A percentile compares a stretch with the other conserved stretches of the same genome.
Evolutionary conservation across 2,797 vertebrate species (phyloP).

Genomic region (Bradypodion ventrale): DNA sequence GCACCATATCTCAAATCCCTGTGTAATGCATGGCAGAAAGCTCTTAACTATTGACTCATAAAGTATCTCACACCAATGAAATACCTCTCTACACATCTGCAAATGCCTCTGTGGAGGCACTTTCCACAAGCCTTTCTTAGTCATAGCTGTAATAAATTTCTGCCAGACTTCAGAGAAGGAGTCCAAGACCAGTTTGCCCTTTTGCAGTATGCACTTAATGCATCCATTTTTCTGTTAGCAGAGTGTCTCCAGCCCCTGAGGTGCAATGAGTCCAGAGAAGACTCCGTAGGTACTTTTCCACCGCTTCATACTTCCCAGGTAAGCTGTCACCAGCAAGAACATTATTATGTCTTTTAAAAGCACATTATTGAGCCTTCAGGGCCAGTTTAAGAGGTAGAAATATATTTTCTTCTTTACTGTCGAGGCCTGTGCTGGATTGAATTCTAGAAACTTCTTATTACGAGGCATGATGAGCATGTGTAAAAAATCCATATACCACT

Average conservation of each 20-base stretch:
- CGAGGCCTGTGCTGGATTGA: not conserved
- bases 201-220: not conserved
- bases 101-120: not conserved
- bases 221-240: not conserved
- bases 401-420: not conserved
- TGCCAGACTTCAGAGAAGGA: not conserved
- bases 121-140: not conserved
- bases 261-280: not conserved
- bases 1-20: not conserved
- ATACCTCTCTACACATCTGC: not conserved
- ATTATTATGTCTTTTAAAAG: not conserved
- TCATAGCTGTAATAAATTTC: not conserved
- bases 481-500: too few species aligned
- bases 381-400: not conserved
- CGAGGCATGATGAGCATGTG: not conserved
- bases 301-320: not conserved
- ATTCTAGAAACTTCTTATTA: not conserved
- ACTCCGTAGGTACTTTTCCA: not conserved
- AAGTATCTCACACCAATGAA: not conserved
- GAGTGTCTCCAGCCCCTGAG: not conserved
- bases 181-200: not conserved
- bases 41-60: not conserved
- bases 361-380: not conserved
- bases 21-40: not conserved
- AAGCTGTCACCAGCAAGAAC: not conserved